Base-by-base conservation (phyloP, 2,113 vertebrate genomes). In the Smithornis capensis region DNA sequence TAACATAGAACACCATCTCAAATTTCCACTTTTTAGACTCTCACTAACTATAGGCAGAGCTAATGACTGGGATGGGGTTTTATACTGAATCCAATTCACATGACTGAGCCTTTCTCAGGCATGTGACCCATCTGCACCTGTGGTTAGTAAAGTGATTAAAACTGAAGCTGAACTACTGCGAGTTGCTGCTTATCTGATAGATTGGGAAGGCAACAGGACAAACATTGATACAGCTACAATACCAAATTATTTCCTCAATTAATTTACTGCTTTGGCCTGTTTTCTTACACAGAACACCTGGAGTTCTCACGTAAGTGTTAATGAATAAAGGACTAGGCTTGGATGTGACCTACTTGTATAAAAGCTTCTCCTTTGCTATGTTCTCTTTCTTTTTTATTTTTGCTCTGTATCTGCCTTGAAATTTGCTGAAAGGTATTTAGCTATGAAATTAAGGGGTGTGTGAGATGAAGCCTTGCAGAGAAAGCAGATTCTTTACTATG, bases 1-100 rank as follows among this genome's bases (percentile, higher is more conserved):
- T 19, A 10, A 1, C 0, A 64, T 0, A 1, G 2, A 3, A 56
- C 0, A 5, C 0, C 19, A 4, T 14, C 18, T 4, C 5, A 14
- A 37, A 64, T 17, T 44, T 16, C 19, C 44, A 45, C 18, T 19
- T 45, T 45, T 45, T 45, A 19, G 75, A 11, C 4, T 37, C 38
- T 19, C 1, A 4, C 2, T 3, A 19, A 4, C 5, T 5, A 3
- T 2, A 82, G 0, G 1, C 1, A 65, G 5, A 50, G 3, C 0
- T 14, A 0, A 12, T 1, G 1, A 2, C 49, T 78, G 40, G 29
- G 37, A 18, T 60, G 28, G 24, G 28, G 27, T 86, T 97, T 94
- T 95, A 93, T 96, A 94, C 31, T 31, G 45, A 83, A 81, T 55
- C 19, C 11, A 59, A 52, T 37, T 64, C 89, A 85, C 62, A 29